phyloP scores from a whole-genome alignment of 2,797 vertebrate species.

The Myiotriccus ornatus region DNA sequence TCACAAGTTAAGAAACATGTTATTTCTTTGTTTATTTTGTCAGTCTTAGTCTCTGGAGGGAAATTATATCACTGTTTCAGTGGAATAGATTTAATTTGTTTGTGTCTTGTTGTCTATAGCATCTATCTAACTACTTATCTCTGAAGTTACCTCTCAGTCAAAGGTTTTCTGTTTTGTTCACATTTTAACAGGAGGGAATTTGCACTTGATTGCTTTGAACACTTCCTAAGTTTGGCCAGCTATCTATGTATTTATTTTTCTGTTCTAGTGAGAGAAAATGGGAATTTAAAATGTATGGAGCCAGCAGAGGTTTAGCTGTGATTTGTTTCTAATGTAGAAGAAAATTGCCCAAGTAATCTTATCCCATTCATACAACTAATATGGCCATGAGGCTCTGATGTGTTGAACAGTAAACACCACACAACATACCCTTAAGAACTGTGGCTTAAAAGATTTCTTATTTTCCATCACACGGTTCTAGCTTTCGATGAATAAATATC shows the following conservation, averaged over 20 bases:
- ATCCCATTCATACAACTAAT: slow-evolving; percentile 61
- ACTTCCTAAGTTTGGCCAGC: slow-evolving; percentile 67
- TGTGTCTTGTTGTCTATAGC: slow-evolving; percentile 77
- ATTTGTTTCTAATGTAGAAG: slow-evolving; percentile 63
- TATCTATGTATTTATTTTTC: slow-evolving; percentile 69
- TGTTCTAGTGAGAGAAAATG: slow-evolving; percentile 57
- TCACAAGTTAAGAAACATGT: slow-evolving; percentile 78
- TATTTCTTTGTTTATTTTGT: slow-evolving; percentile 84
- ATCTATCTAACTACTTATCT: slow-evolving; percentile 74
- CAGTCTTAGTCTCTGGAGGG: slow-evolving; percentile 79
- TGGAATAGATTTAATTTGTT: slow-evolving; percentile 79
- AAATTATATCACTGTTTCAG: slow-evolving; percentile 80
- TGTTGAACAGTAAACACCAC: slow-evolving; percentile 32
- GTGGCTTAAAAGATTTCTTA: slow-evolving; percentile 57
- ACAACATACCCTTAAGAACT: slow-evolving; percentile 43
- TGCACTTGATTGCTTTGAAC: slow-evolving; percentile 69
- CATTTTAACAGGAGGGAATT: slow-evolving; percentile 60
- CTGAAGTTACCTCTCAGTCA: slow-evolving; percentile 74
- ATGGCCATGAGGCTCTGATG: slow-evolving; percentile 50
- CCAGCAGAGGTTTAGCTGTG: slow-evolving; percentile 56
- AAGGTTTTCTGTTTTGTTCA: slow-evolving; percentile 71
- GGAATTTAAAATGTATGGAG: slow-evolving; percentile 67
- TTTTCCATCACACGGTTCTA: slow-evolving; percentile 35
- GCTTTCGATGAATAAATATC: slow-evolving; percentile 57
- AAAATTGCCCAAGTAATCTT: slow-evolving; percentile 61